Evolutionary conservation across 2,888 invertebrate species (phyloP).

Genomic region (Drosophila acutilabella): DNA sequence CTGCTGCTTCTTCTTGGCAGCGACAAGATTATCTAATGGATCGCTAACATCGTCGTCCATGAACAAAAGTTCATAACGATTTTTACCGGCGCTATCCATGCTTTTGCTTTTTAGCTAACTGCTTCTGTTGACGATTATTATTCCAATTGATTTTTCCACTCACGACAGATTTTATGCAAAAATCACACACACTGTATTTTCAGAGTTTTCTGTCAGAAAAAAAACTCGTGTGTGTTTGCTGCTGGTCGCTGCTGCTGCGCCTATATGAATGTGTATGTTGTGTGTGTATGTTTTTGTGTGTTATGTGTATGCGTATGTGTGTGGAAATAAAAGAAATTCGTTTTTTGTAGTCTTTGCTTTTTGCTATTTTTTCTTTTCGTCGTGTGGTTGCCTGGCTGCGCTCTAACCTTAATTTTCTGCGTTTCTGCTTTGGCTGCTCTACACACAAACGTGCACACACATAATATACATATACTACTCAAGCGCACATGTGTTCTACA

Average conservation of each 20-base stretch:
- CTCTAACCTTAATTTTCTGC: conserved; percentile 83
- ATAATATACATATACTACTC: conserved; percentile 51
- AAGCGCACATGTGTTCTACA: conserved; percentile 72
- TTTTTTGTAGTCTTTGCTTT: conserved; percentile 64
- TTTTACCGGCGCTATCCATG: conserved; percentile 85
- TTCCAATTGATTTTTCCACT: conserved; percentile 61
- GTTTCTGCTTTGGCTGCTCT: conserved; percentile 73
- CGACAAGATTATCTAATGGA: conserved; percentile 85
- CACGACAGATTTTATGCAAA: conserved; percentile 56
- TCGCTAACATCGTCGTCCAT: conserved; percentile 85
- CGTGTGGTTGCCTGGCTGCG: conserved; percentile 68
- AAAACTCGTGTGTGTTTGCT: conserved; percentile 60
- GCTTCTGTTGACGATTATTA: conserved; percentile 47
- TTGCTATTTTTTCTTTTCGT: conserved; percentile 56
- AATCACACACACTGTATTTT: conserved; percentile 48
- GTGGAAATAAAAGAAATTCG: conserved; percentile 54
- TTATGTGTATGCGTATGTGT: conserved; percentile 16
- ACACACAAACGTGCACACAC: conserved; percentile 61
- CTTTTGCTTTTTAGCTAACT: conserved; percentile 46
- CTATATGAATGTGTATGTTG: conserved; percentile 40
- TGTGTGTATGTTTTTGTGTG: conserved; percentile 19
- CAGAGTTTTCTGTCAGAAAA: conserved; percentile 57
- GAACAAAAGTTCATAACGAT: conserved; percentile 85
- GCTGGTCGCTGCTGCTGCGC: conserved; percentile 51
- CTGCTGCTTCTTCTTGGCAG: conserved; percentile 83